Evolutionary conservation across 2,888 invertebrate genomes (phyloP), one percentile per base, ranked within the genome.

Genomic region (Elegia similella): DNA sequence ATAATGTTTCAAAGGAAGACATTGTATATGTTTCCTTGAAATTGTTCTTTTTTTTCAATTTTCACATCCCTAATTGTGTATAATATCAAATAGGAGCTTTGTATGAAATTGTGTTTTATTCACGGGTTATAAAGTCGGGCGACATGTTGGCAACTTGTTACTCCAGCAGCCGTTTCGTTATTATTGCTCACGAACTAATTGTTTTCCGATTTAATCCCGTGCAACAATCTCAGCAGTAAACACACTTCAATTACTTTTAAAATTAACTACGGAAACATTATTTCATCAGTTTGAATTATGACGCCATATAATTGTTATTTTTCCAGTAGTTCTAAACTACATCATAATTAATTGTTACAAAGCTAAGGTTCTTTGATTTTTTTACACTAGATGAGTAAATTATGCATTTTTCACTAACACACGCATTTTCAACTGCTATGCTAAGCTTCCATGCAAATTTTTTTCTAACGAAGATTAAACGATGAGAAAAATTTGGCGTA

Each of bases 91-190:
- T 57, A 59, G 62, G 59, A 52, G 60, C 52, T 76, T 78, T 85
- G 82, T 86, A 86, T 86, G 89, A 84, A 89, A 87, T 87, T 87
- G 85, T 88, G 82, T 89, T 90, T 90, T 89, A 88, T 88, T 87
- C 88, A 85, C 84, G 84, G 88, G 87, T 84, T 87, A 87, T 89
- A 88, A 89, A 90, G 80, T 83, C 76, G 73, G 76, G 72, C 77
- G 80, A 88, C 83, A 84, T 82, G 82, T 85, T 84, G 80, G 76
- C 79, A 82, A 87, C 82, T 88, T 86, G 88, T 86, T 82, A 81
- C 86, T 69, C 70, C 72, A 69, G 67, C 78, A 74, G 75, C 77
- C 74, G 79, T 81, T 74, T 73, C 72, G 75, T 78, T 81, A 79
- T 84, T 87, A 83, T 82, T 80, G 75, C 76, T 72, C 70, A 64